A percentile compares a stretch with the other conserved stretches of the same genome.
Conservation (phyloP, 37 sponge, comb jelly and placozoan genomes). For the Corticium candelabrum region DNA sequence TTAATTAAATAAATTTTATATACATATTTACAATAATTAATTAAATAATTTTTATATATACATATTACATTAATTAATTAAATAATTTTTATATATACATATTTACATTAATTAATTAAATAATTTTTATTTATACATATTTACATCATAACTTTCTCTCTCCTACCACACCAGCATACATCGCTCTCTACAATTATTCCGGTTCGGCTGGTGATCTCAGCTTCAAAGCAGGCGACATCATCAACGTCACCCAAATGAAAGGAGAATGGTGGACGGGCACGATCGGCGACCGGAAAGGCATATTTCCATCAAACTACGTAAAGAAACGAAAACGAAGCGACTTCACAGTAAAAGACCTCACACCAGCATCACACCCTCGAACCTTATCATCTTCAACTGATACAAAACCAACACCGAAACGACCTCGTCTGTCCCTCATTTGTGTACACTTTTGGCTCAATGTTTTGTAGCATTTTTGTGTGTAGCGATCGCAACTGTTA, state of each 20-base stretch:
- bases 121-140: too few relatives aligned
- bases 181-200: neutral
- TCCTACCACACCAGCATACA: neutral
- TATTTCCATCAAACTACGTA: conserved; percentile 41
- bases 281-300: conserved; percentile 35
- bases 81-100: too few relatives aligned
- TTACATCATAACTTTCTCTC: too few relatives aligned
- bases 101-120: too few relatives aligned
- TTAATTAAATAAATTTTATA: too few relatives aligned
- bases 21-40: too few relatives aligned
- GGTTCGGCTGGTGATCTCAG: neutral
- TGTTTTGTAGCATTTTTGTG: neutral
- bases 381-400: too few relatives aligned
- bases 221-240: neutral
- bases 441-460: neutral
- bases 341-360: neutral
- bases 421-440: neutral
- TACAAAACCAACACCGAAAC: neutral
- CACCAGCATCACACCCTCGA: too few relatives aligned
- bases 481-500: conserved; percentile 16
- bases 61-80: too few relatives aligned
- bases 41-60: too few relatives aligned
- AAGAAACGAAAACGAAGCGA: neutral
- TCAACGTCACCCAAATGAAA: conserved; percentile 7
- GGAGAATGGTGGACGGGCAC: conserved; percentile 63